phyloP scores from a whole-genome alignment of 2,113 vertebrate genomes.

The Amblyornis subalaris region DNA sequence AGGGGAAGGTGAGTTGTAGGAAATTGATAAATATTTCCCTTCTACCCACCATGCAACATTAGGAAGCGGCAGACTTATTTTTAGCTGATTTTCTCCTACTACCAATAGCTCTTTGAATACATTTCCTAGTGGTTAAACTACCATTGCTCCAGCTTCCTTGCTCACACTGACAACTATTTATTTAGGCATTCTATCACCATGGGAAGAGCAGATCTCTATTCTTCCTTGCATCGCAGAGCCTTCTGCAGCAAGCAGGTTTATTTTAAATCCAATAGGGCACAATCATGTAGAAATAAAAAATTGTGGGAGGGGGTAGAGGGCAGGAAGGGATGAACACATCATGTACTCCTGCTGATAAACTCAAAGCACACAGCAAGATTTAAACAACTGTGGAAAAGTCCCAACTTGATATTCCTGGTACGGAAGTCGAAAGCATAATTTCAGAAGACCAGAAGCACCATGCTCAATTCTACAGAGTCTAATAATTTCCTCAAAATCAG shows the following conservation, averaged over 20 bases:
- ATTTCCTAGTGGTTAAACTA: neutral
- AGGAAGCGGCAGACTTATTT: neutral
- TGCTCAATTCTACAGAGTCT: neutral
- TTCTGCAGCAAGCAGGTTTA: neutral
- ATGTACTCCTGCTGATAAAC: neutral
- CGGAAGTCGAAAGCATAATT: neutral
- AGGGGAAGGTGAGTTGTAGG: fast-evolving
- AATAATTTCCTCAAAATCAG: neutral
- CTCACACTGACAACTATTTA: neutral
- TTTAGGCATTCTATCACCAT: conserved; percentile 5
- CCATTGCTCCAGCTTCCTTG: neutral
- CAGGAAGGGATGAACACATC: neutral
- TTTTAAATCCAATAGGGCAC: neutral
- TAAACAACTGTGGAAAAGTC: neutral
- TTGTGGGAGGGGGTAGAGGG: neutral
- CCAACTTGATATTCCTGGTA: neutral
- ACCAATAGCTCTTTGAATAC: neutral
- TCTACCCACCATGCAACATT: neutral
- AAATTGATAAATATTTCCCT: neutral
- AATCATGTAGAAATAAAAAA: neutral
- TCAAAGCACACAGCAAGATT: neutral
- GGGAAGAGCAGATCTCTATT: neutral
- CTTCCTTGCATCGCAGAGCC: neutral
- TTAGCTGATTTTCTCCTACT: neutral
- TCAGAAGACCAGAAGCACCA: neutral